Evolutionary conservation across 2,888 invertebrate genomes (phyloP).

Genomic region (Macaria liturata): DNA sequence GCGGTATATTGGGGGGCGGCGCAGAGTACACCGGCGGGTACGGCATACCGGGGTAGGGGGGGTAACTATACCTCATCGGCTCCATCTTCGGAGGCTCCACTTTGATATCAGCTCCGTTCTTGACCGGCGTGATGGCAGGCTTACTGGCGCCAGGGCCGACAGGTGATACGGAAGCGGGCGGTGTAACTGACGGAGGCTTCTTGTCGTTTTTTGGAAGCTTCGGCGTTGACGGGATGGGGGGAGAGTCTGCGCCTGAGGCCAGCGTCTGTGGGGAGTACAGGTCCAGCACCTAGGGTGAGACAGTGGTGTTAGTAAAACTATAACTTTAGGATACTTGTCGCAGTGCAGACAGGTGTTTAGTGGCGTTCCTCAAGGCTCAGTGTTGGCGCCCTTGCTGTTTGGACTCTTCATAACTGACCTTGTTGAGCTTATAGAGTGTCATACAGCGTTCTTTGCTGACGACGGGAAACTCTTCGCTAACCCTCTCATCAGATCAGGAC

Average conservation of each 20-base stretch:
- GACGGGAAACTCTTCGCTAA: too few species aligned
- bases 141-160: constrained; percentile 58
- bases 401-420: too few species aligned
- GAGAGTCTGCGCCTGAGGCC: constrained; percentile 85
- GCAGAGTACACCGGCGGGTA: constrained; percentile 73
- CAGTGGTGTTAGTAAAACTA: neutral
- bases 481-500: too few species aligned
- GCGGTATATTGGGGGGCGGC: constrained; percentile 59
- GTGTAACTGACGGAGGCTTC: constrained; percentile 75
- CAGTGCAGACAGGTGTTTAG: too few species aligned
- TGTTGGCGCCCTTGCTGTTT: too few species aligned
- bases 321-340: too few species aligned
- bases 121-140: constrained; percentile 61
- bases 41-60: constrained; percentile 62
- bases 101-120: constrained; percentile 67
- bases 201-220: constrained; percentile 83
- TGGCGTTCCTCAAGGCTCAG: too few species aligned
- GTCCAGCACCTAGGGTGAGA: constrained; percentile 86
- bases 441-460: too few species aligned
- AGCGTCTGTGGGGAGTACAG: constrained; percentile 91
- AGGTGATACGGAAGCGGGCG: constrained; percentile 77
- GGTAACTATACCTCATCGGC: constrained; percentile 58
- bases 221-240: constrained; percentile 81
- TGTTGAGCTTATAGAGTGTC: too few species aligned
- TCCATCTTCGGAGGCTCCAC: constrained; percentile 64